A percentile compares a stretch with the other conserved stretches of the same genome.
Conservation (phyloP, 2,888 invertebrate species). For the Andrena camellia region DNA sequence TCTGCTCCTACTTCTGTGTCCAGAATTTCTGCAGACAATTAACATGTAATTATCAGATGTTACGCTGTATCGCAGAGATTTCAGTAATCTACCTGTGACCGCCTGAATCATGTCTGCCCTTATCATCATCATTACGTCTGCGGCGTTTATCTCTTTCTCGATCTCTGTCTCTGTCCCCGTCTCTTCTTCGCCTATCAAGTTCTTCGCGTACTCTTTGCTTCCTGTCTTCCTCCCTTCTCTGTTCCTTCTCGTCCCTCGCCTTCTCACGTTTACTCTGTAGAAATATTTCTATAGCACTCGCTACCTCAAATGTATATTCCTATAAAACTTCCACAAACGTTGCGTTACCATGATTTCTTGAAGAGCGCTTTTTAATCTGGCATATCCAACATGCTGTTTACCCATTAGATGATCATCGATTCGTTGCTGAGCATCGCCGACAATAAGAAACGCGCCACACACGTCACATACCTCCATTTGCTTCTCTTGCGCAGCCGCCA, state of each 20-base stretch:
- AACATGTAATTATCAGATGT: neutral
- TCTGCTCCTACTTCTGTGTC: conserved; percentile 82
- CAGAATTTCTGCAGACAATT: conserved; percentile 77
- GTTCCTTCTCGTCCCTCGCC: conserved; percentile 86
- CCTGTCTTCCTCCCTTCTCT: conserved; percentile 86
- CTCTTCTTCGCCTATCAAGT: conserved; percentile 79
- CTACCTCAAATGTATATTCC: neutral
- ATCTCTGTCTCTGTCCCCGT: conserved; percentile 77
- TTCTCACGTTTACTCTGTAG: conserved; percentile 85
- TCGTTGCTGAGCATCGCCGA: conserved; percentile 98
- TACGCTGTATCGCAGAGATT: neutral
- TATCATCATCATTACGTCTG: conserved; percentile 81
- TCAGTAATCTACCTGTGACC: conserved; percentile 76
- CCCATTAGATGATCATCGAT: conserved; percentile 99
- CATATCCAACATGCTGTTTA: conserved; percentile 98
- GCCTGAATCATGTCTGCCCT: conserved; percentile 79
- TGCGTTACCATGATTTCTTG: conserved; percentile 86
- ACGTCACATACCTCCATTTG: conserved; percentile 99
- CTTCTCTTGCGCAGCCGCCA: conserved; percentile 96
- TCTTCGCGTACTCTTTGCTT: conserved; percentile 84
- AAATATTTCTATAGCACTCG: neutral
- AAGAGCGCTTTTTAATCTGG: conserved; percentile 87
- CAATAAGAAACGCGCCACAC: conserved; percentile 99
- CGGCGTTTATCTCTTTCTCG: conserved; percentile 80
- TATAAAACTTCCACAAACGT: neutral